A percentile compares a stretch with the other conserved stretches of the same genome.
These are phyloP conservation scores for Miichthys miiuy DNA, from an alignment of 2,797 vertebrate genomes.

Conservation along the genomic window DNA sequence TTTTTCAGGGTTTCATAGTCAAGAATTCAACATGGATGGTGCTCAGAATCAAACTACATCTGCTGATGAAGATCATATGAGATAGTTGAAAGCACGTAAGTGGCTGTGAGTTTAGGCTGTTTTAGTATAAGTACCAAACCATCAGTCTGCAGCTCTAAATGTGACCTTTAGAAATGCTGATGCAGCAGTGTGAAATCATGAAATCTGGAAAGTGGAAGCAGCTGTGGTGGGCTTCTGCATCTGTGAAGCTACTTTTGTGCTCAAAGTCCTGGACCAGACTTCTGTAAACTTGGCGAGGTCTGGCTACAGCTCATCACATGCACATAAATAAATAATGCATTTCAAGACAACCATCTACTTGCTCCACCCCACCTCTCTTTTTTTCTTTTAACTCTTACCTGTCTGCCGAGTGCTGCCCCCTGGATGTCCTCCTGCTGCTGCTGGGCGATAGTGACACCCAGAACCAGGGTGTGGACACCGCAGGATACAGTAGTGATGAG, in stretches of 20 bases:
- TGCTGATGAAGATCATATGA: too few relatives aligned
- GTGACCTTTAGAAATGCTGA: not conserved
- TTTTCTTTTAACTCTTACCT: conserved; percentile 83
- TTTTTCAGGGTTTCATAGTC: too few relatives aligned
- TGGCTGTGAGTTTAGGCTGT: too few relatives aligned
- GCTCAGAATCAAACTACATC: too few relatives aligned
- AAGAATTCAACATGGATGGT: too few relatives aligned
- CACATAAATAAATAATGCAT: not conserved
- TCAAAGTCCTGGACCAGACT: not conserved
- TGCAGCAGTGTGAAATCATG: too few relatives aligned
- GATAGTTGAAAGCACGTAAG: too few relatives aligned
- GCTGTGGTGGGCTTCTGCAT: not conserved
- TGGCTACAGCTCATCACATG: not conserved
- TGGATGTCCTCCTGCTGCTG: conserved; percentile 87
- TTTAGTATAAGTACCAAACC: not conserved
- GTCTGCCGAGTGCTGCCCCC: conserved; percentile 85
- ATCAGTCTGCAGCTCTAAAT: not conserved
- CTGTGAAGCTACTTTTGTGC: not conserved
- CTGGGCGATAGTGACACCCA: conserved; percentile 92
- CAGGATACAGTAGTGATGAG: conserved; percentile 90
- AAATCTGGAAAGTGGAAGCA: not conserved
- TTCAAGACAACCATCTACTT: not conserved
- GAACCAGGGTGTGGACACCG: conserved; percentile 90
- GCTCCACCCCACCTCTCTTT: not conserved
- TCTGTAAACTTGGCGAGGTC: not conserved